These are phyloP conservation scores for Notiomystis cincta DNA, from an alignment of 2,113 vertebrate genomes.

Conservation along the genomic window DNA sequence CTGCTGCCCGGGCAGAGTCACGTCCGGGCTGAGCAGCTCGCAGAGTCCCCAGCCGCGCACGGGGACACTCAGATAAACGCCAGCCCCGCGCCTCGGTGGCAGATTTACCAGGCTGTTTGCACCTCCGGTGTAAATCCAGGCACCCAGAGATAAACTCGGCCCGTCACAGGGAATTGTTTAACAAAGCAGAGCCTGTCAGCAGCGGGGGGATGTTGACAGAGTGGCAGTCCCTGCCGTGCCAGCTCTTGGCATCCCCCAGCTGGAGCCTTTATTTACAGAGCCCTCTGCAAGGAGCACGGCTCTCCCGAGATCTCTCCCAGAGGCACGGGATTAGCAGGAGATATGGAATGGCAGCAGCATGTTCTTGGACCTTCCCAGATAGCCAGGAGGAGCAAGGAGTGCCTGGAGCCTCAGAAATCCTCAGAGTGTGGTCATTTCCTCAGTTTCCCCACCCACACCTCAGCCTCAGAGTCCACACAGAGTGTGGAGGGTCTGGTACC, in stretches of 20 bases:
- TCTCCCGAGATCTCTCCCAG: not conserved
- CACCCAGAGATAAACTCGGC: conserved; percentile 4
- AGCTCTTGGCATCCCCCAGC: not conserved
- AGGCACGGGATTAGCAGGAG: accelerated
- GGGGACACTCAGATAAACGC: not conserved
- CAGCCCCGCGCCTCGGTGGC: not conserved
- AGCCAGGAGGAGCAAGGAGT: not conserved
- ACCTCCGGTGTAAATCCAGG: conserved; percentile 4
- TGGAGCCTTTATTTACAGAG: not conserved
- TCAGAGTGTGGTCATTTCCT: accelerated
- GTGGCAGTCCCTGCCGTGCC: not conserved
- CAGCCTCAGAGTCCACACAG: not conserved
- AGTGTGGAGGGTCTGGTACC: not conserved
- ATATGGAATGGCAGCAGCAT: not conserved
- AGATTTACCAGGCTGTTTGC: conserved; percentile 30
- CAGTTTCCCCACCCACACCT: not conserved
- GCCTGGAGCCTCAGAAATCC: not conserved
- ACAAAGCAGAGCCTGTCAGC: not conserved
- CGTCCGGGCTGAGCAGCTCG: not conserved
- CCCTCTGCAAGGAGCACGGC: not conserved
- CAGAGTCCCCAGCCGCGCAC: not conserved
- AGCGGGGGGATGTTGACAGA: not conserved
- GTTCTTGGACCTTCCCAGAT: not conserved
- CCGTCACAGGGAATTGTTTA: not conserved
- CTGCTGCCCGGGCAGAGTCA: not conserved